These are phyloP conservation scores for Phalangium opilio DNA, from an alignment of 2,888 invertebrate species.

Conservation along the genomic window DNA sequence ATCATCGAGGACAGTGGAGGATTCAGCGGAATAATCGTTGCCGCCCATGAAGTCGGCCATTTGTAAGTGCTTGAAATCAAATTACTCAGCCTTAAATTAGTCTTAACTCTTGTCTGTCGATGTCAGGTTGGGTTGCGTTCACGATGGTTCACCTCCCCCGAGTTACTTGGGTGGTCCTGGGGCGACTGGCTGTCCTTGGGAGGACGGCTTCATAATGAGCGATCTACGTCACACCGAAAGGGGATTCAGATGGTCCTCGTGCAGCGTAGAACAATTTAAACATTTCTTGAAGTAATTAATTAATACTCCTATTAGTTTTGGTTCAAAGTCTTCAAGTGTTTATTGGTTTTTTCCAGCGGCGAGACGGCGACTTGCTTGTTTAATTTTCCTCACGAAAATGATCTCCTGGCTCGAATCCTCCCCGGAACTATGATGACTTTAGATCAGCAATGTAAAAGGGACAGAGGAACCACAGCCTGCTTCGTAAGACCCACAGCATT, in stretches of 20 bases:
- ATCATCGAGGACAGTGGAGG: conserved; percentile 93
- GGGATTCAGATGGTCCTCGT: conserved; percentile 86
- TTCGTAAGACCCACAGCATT: conserved; percentile 40
- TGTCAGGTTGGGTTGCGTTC: conserved; percentile 75
- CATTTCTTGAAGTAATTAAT: conserved; percentile 71
- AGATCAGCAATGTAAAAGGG: conserved; percentile 82
- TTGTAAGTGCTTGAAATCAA: conserved; percentile 74
- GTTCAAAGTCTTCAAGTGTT: neutral
- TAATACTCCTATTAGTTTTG: neutral
- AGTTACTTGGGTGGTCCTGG: conserved; percentile 87
- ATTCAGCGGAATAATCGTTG: conserved; percentile 89
- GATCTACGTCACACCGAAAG: conserved; percentile 85
- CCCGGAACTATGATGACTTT: conserved; percentile 75
- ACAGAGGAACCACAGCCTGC: conserved; percentile 73
- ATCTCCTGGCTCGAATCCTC: conserved; percentile 68
- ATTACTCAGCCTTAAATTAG: too few relatives aligned
- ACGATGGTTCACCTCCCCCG: conserved; percentile 86
- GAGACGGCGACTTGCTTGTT: conserved; percentile 85
- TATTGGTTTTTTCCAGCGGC: conserved; percentile 45
- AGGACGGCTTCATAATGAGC: conserved; percentile 87
- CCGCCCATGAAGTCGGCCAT: conserved; percentile 92
- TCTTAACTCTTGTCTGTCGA: too few relatives aligned
- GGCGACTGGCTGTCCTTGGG: conserved; percentile 86
- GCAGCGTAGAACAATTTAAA: conserved; percentile 82
- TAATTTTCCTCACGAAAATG: conserved; percentile 85